phyloP scores from a whole-genome alignment of 2,113 vertebrate genomes.

The Penelope pileata region DNA sequence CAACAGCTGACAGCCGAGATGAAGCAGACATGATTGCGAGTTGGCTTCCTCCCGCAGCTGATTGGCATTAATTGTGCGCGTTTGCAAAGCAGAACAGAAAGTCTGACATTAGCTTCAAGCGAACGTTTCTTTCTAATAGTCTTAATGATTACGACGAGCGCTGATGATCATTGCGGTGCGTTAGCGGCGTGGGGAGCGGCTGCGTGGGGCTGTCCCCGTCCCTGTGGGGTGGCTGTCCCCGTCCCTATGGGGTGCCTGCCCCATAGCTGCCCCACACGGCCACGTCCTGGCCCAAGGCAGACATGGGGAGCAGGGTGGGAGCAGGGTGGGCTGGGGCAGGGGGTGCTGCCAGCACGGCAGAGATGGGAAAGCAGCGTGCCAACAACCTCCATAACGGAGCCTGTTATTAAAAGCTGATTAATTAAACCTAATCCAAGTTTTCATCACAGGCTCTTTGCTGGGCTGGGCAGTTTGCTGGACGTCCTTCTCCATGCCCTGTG shows the following conservation, averaged over 20 bases:
- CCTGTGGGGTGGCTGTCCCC: no score
- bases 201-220: neutral
- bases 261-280: neutral
- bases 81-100: conserved; percentile 81
- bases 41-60: conserved; percentile 79
- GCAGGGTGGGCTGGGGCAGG: neutral
- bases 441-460: neutral
- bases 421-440: neutral
- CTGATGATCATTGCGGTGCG: conserved; percentile 64
- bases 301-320: no score
- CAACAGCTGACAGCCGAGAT: conserved; percentile 77
- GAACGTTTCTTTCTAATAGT: conserved; percentile 81
- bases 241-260: neutral
- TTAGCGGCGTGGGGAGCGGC: conserved; percentile 23
- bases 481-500: neutral
- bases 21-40: conserved; percentile 77
- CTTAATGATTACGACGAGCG: conserved; percentile 80
- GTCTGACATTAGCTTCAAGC: conserved; percentile 80
- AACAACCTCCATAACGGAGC: accelerated
- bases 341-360: neutral
- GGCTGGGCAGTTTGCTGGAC: neutral
- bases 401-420: neutral
- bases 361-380: neutral
- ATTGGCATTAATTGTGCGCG: conserved; percentile 84
- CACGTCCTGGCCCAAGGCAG: neutral